Evolutionary conservation across 1,140 invertebrate genomes (phyloP), one percentile per base, ranked within the genome.

Genomic region (Homarus americanus): DNA sequence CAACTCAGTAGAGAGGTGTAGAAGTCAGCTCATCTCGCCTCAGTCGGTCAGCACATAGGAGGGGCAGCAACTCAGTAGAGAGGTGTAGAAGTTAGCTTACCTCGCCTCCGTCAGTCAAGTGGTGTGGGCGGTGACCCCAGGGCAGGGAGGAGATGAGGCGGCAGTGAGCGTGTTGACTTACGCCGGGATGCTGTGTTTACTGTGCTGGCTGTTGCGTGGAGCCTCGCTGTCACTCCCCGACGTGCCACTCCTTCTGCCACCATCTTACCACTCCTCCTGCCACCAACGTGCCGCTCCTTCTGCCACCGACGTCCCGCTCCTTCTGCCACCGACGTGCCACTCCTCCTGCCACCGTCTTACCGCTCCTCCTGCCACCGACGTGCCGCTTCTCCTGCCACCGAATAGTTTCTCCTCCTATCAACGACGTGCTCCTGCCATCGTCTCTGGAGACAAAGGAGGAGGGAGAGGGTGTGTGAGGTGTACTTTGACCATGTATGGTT

Each of bases 141-240:
- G 2, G 78, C 32, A 53, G n/a, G 38, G 78, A 44, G 41, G 53
- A 34, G 41, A 53, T 4, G 75, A 32, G 5, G 78, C 32, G 38
- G 34, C 28, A 28, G 36, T 28, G 41, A n/a, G n/a, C 12, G 28
- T 82, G 79, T 82, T 82, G 79, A 82, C 79, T 63, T 24, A 63
- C 32, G 32, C 63, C n/a, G 32, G 32, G 78, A 49, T n/a, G 40
- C 17, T 53, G 78, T 80, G 78, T 82, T 63, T 63, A 32, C 79
- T 20, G 49, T 53, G 79, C 53, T 17, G 32, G 63, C 7, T 58
- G 79, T 36, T 82, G 49, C 32, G 79, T 82, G 49, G 49, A 36
- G 32, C 79, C 38, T 10, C 24, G 28, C 79, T 82, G 79, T 58
- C 79, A 82, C 49, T 38, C 49, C 15, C n/a, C 24, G 41, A 15